A percentile compares a stretch with the other conserved stretches of the same genome.
Conservation (phyloP, 2,888 invertebrate species). For the Athrips mouffetella region DNA sequence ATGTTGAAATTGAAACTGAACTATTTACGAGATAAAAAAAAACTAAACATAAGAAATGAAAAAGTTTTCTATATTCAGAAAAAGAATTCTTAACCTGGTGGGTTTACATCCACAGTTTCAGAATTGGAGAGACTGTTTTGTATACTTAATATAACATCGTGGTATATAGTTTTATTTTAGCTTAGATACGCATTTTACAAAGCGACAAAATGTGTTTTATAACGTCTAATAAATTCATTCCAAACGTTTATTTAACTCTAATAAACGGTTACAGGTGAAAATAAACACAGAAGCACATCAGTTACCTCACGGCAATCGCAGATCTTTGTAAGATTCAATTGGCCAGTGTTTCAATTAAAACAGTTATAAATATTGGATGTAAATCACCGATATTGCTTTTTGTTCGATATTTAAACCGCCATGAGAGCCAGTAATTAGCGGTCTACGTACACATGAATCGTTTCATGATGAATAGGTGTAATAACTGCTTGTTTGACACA, state of each 20-base stretch:
- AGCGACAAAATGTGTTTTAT: too few species aligned
- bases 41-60: too few species aligned
- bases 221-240: too few species aligned
- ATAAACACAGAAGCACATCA: slow-evolving; percentile 13
- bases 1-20: too few species aligned
- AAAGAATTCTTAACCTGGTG: too few species aligned
- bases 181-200: too few species aligned
- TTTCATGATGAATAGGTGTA: slow-evolving; percentile 20
- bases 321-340: slow-evolving; percentile 2
- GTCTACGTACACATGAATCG: slow-evolving; percentile 14
- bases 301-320: slow-evolving; percentile 1
- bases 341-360: slow-evolving; percentile 52
- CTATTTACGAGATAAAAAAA: too few species aligned
- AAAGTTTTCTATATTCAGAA: too few species aligned
- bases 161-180: too few species aligned
- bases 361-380: slow-evolving; percentile 51
- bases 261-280: neutral
- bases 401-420: slow-evolving; percentile 42
- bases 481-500: slow-evolving; percentile 2
- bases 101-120: too few species aligned
- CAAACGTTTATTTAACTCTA: neutral
- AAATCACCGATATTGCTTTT: slow-evolving; percentile 41
- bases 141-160: too few species aligned
- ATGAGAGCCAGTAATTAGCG: slow-evolving; percentile 43
- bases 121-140: too few species aligned